phyloP scores from a whole-genome alignment of 2,888 invertebrate genomes.

The Cataglyphis albicans region DNA sequence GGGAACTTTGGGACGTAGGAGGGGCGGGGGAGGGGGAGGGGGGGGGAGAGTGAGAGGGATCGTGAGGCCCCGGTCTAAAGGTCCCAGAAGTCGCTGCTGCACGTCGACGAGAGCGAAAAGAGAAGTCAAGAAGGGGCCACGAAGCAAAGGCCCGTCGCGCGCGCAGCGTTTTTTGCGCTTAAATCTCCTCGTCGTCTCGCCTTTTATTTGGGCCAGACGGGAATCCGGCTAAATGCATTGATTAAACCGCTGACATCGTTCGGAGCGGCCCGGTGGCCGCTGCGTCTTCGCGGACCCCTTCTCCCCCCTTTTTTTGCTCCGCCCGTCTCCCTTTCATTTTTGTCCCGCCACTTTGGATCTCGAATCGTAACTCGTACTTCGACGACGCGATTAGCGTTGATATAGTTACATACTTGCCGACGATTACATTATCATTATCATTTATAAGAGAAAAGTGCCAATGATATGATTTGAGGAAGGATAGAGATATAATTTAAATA shows the following conservation, averaged over 20 bases:
- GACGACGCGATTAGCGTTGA: slow-evolving; percentile 67
- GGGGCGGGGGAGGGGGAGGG: neutral
- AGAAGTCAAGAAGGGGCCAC: slow-evolving; percentile 1
- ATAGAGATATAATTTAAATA: neutral
- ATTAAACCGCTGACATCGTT: slow-evolving; percentile 85
- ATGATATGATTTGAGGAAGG: neutral
- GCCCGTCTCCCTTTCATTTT: slow-evolving; percentile 55
- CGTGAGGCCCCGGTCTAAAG: slow-evolving; percentile 9
- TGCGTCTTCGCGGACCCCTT: slow-evolving; percentile 78
- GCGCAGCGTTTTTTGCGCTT: slow-evolving; percentile 80
- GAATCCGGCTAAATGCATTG: slow-evolving; percentile 86
- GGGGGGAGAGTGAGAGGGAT: neutral
- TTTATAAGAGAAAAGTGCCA: neutral
- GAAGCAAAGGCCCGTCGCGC: slow-evolving; percentile 69
- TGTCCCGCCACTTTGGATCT: slow-evolving; percentile 58
- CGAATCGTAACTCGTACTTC: slow-evolving; percentile 70
- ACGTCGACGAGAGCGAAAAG: slow-evolving; percentile 24
- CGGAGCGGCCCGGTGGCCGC: slow-evolving; percentile 83
- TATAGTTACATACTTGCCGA: neutral
- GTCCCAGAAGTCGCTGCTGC: slow-evolving; percentile 42
- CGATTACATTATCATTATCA: neutral
- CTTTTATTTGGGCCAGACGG: slow-evolving; percentile 86
- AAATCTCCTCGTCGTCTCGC: slow-evolving; percentile 77
- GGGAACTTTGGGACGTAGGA: slow-evolving; percentile 61
- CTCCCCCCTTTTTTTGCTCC: slow-evolving; percentile 77